A percentile compares a stretch with the other conserved stretches of the same genome.
Evolutionary conservation across 2,797 vertebrate species (phyloP).

Genomic region (Muscicapa striata): DNA sequence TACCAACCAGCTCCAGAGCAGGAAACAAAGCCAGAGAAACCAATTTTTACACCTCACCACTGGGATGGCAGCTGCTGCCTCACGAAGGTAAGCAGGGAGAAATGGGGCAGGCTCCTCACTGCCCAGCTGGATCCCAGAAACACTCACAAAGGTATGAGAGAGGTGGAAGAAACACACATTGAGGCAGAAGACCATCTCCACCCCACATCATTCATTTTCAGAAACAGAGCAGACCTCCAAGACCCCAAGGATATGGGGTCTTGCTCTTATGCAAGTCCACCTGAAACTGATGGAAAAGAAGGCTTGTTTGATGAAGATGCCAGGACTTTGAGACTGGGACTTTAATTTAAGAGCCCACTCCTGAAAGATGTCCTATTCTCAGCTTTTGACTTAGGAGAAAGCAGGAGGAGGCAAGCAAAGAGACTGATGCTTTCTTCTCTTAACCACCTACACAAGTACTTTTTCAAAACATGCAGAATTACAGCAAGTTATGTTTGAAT

Average conservation of each 20-base stretch:
- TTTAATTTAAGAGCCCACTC: background rate
- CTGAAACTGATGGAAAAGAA: background rate
- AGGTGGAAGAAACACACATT: background rate
- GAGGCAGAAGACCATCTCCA: background rate
- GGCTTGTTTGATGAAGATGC: background rate
- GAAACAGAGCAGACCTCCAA: background rate
- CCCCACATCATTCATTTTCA: background rate
- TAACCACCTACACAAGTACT: background rate
- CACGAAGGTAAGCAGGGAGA: background rate
- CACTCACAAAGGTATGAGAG: background rate
- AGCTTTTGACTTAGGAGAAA: background rate
- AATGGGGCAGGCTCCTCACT: background rate
- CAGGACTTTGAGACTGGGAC: background rate
- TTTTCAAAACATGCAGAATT: background rate
- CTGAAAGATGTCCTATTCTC: background rate
- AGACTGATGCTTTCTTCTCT: background rate
- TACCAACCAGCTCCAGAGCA: background rate
- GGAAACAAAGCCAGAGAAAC: background rate
- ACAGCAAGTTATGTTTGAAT: background rate
- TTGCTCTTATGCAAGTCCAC: background rate
- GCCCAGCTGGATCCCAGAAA: fast-evolving
- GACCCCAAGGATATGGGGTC: background rate
- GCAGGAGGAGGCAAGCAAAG: background rate
- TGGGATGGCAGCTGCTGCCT: background rate
- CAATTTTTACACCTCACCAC: background rate